Evolutionary conservation across 2,797 vertebrate species (phyloP), one percentile per base, ranked within the genome.

Genomic region (Melanotaenia pygmaea): DNA sequence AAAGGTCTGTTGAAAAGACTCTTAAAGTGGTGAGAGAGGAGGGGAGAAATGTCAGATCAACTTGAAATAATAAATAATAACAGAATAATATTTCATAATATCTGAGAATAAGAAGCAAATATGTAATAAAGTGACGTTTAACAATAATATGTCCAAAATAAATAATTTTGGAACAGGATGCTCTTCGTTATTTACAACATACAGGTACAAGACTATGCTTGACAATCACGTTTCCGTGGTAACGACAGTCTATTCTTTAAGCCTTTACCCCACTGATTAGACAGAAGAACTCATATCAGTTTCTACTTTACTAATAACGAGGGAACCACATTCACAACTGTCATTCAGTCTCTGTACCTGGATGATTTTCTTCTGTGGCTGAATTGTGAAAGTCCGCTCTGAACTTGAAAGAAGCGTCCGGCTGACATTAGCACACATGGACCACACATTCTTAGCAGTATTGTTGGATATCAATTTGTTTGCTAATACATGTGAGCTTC

Each of bases 1-100:
- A 93, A 70, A 0, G 86, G 88, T 84, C 87, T 96, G 94, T 92
- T 74, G 67, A 92, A 82, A 53, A 89, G 74, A 67, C 85, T 84
- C 94, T 93, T 37, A 51, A 72, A 82, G 3, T 20, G 18, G 5
- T 38, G 68, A 67, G 76, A 67, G 76, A n/a, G 54, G 11, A 16
- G 51, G 4, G 18, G 30, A 40, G 43, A 51, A 38, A 62, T 30
- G 59, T 4, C 1, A 47, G 11, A 51, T 54, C 32, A 22, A 37
- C 4, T 22, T 30, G 35, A 73, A 34, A 0, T 9, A 16, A 24
- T n/a, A 58, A 53, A 18, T 59, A 11, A 1, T 63, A 20, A 37
- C 30, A 18, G 32, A 22, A 26, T 11, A 30, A 34, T 18, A 45
- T n/a, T 12, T 7, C 26, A 28, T 37, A 4, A 57, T 5, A 58